Conservation (phyloP, 2,113 vertebrate genomes). For the Pteropus alecto region DNA sequence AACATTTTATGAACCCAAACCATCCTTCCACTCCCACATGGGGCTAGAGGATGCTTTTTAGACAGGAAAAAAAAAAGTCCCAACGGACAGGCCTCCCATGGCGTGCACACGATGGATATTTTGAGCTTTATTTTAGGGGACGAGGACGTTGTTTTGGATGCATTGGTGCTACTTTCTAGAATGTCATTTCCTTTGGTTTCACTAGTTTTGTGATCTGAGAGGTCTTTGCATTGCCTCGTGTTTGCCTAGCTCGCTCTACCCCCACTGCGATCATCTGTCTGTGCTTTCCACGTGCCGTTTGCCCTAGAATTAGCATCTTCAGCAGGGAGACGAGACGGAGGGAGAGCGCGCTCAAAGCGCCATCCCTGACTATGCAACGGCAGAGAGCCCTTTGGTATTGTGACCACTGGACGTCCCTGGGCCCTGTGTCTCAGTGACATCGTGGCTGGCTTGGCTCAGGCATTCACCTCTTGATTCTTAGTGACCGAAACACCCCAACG, state of each 20-base stretch:
- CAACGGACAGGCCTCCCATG: accelerated
- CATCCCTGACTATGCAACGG: accelerated
- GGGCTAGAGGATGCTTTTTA: neutral
- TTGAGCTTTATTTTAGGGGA: neutral
- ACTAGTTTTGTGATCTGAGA: neutral
- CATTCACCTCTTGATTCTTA: neutral
- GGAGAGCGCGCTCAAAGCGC: accelerated
- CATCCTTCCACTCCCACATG: neutral
- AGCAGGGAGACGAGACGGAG: neutral
- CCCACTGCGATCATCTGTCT: neutral
- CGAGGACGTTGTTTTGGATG: neutral
- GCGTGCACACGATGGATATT: neutral
- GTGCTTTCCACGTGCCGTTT: neutral
- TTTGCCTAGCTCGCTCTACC: accelerated
- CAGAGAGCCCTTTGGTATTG: neutral
- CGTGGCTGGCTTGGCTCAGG: neutral
- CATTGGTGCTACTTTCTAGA: neutral
- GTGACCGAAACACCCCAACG: neutral
- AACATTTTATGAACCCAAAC: neutral
- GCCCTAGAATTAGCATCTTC: neutral
- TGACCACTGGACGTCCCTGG: neutral
- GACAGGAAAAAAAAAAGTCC: neutral
- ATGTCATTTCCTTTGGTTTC: neutral
- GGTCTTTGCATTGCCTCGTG: no score
- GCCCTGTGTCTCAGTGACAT: neutral